Percentiles rank a stretch among this genome's conserved stretches.
These are phyloP conservation scores for Balearica regulorum DNA, from an alignment of 2,797 vertebrate genomes.

Conservation along the genomic window DNA sequence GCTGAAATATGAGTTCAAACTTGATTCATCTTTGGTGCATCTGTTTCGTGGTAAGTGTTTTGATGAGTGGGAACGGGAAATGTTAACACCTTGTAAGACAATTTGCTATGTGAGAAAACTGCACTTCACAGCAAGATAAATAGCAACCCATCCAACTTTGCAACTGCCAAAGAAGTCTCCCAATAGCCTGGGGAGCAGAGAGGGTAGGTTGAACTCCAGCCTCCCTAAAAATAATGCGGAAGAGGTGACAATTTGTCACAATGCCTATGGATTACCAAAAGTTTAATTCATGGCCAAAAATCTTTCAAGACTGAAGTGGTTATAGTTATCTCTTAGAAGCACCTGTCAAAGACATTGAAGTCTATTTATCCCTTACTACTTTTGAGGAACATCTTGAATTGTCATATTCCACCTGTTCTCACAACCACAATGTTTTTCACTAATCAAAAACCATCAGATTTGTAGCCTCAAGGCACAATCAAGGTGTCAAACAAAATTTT, in stretches of 20 bases:
- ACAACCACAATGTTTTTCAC: constrained; percentile 32
- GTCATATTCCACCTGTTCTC: constrained; percentile 52
- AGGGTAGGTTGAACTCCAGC: background rate
- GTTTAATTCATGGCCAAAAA: constrained; percentile 9
- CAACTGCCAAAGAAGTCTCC: background rate
- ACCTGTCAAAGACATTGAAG: constrained; percentile 32
- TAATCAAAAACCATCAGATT: constrained; percentile 51
- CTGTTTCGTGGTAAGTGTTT: constrained; percentile 57
- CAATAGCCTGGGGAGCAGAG: background rate
- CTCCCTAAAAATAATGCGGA: background rate
- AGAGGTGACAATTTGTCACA: background rate
- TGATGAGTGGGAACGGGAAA: constrained; percentile 31
- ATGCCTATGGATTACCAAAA: background rate
- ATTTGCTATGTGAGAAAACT: constrained; percentile 47
- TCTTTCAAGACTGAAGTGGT: background rate
- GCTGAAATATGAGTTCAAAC: background rate
- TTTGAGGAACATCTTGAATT: constrained; percentile 42
- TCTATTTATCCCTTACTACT: constrained; percentile 15
- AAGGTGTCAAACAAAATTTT: constrained; percentile 62
- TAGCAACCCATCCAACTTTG: background rate
- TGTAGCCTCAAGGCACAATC: constrained; percentile 54
- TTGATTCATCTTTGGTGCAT: background rate
- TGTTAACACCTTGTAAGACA: constrained; percentile 33
- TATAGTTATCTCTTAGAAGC: constrained; percentile 14
- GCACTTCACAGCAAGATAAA: constrained; percentile 18